These are phyloP conservation scores for Dolomedes plantarius DNA, from an alignment of 2,888 invertebrate species.

Conservation along the genomic window DNA sequence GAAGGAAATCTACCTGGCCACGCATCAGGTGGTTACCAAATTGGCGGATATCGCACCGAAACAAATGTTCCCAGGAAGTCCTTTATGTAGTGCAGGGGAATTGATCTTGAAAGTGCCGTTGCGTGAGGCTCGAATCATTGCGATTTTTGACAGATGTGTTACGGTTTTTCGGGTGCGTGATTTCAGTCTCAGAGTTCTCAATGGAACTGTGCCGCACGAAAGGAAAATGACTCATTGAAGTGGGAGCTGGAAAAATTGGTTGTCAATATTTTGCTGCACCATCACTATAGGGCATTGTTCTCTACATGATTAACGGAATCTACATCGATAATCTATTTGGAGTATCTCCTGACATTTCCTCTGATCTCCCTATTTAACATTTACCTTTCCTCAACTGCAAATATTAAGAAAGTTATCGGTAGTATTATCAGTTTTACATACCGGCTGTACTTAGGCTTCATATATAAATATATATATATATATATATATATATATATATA, in stretches of 20 bases:
- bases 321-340: not conserved
- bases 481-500: no score
- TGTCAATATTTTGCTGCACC: not conserved
- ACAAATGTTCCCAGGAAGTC: constrained; percentile 25
- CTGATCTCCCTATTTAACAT: no score
- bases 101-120: constrained; percentile 11
- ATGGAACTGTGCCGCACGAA: not conserved
- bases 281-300: not conserved
- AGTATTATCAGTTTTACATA: no score
- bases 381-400: no score
- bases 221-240: not conserved
- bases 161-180: constrained; percentile 7
- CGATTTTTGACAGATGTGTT: constrained; percentile 16
- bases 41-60: constrained; percentile 25
- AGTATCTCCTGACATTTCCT: not conserved
- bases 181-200: not conserved
- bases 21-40: constrained; percentile 19
- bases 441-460: no score
- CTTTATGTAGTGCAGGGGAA: not conserved
- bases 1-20: not conserved
- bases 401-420: no score
- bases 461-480: no score
- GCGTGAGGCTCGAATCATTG: not conserved
- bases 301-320: not conserved
- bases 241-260: not conserved